Conservation (phyloP, 1,140 invertebrate species). For the Ridgeia piscesae region DNA sequence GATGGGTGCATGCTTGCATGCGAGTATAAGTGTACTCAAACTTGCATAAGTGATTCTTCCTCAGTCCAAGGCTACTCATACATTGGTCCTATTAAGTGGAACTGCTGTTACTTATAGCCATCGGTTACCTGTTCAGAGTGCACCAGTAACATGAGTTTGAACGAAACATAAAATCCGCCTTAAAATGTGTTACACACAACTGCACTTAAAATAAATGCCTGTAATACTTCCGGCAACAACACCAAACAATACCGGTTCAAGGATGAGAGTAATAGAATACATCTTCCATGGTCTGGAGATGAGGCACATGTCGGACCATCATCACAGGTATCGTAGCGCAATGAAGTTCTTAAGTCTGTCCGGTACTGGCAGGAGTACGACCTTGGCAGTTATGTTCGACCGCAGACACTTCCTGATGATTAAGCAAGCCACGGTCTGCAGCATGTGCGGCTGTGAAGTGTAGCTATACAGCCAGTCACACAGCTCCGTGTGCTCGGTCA, state of each 20-base stretch:
- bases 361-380: conserved; percentile 24
- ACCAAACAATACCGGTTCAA: not conserved
- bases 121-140: too few species aligned
- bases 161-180: not conserved
- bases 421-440: conserved; percentile 24
- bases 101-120: too few species aligned
- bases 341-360: conserved; percentile 16
- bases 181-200: too few species aligned
- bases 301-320: not conserved
- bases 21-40: too few species aligned
- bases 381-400: not conserved
- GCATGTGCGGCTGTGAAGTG: conserved; percentile 24
- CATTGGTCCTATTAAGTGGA: too few species aligned
- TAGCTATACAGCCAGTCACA: not conserved
- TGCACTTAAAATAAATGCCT: conserved; percentile 3
- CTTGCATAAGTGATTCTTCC: too few species aligned
- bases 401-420: conserved; percentile 15
- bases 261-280: not conserved
- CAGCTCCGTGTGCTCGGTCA: not conserved
- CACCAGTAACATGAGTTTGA: too few species aligned
- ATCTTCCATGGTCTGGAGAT: not conserved
- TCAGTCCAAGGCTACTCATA: too few species aligned
- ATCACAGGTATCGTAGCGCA: not conserved
- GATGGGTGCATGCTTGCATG: too few species aligned
- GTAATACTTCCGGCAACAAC: not conserved